A percentile compares a stretch with the other conserved stretches of the same genome.
phyloP scores from a whole-genome alignment of 1,140 invertebrate genomes.

The Drusus annulatus region DNA sequence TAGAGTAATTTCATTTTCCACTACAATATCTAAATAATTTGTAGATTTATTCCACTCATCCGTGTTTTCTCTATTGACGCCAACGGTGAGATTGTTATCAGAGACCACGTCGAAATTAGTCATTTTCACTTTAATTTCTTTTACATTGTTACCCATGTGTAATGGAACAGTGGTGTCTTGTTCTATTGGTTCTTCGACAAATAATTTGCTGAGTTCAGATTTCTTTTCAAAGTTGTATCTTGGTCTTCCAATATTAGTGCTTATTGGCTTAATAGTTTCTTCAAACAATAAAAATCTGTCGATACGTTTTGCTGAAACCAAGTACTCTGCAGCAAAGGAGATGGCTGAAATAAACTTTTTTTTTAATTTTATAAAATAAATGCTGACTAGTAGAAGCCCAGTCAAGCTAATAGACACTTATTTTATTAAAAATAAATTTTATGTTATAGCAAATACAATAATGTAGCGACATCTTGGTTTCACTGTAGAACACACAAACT shows the following conservation, averaged over 20 bases:
- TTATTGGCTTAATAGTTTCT: constrained; percentile 33
- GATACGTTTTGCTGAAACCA: constrained; percentile 48
- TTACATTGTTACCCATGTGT: constrained; percentile 42
- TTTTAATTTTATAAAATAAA: too few species aligned
- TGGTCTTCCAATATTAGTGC: constrained; percentile 7
- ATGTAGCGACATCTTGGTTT: too few species aligned
- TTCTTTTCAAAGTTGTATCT: neutral
- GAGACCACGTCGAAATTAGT: neutral
- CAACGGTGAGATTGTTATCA: too few species aligned
- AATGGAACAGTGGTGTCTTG: constrained; percentile 51
- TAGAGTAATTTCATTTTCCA: constrained; percentile 39
- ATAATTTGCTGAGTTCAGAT: constrained; percentile 29
- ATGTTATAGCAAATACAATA: too few species aligned
- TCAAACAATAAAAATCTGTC: constrained; percentile 48
- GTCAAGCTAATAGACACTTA: too few species aligned
- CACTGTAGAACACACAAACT: too few species aligned
- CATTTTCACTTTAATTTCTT: constrained; percentile 48
- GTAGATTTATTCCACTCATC: constrained; percentile 23
- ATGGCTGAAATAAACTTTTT: constrained; percentile 46
- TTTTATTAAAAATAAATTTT: neutral
- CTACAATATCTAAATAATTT: constrained; percentile 32
- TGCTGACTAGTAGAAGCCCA: too few species aligned
- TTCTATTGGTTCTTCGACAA: constrained; percentile 15
- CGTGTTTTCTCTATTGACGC: neutral
- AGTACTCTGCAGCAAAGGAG: constrained; percentile 36